These are phyloP conservation scores for Gambusia yucatana DNA, from an alignment of 2,797 vertebrate species.

Conservation along the genomic window DNA sequence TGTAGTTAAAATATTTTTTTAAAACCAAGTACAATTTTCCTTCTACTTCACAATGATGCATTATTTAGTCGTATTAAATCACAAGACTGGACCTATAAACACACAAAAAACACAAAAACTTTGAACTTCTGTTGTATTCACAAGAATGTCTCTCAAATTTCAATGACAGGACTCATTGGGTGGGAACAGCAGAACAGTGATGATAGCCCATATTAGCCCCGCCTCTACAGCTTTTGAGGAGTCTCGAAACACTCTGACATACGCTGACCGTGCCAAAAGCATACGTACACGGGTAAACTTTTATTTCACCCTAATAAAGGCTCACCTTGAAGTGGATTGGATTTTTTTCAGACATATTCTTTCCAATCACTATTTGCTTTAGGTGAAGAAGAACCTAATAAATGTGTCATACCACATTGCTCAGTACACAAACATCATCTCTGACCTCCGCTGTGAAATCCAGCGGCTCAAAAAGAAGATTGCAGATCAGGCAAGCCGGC, in stretches of 20 bases:
- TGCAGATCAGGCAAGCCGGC: conserved; percentile 76
- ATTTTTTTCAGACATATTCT: not conserved
- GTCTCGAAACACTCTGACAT: conserved; percentile 90
- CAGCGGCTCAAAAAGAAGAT: conserved; percentile 88
- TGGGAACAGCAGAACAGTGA: conserved; percentile 91
- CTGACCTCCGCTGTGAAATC: conserved; percentile 86
- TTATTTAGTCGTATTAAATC: not conserved
- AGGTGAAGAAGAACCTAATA: conserved; percentile 91
- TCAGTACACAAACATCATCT: conserved; percentile 90
- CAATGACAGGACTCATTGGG: conserved; percentile 88
- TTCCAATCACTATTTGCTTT: not conserved
- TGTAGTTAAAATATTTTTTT: not conserved
- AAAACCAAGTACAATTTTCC: not conserved
- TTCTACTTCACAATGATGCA: not conserved
- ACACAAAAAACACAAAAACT: not conserved
- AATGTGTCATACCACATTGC: conserved; percentile 89
- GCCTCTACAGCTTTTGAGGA: conserved; percentile 92
- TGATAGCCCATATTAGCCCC: conserved; percentile 96
- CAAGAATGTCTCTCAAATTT: conserved; percentile 1
- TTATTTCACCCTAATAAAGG: not conserved
- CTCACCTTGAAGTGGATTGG: not conserved
- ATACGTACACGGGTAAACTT: conserved; percentile 88
- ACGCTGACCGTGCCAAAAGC: conserved; percentile 92
- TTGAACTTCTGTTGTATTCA: not conserved
- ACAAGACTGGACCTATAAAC: not conserved